Evolutionary conservation across 2,888 invertebrate genomes (phyloP), one percentile per base, ranked within the genome.

Genomic region (Julus scandinavius): DNA sequence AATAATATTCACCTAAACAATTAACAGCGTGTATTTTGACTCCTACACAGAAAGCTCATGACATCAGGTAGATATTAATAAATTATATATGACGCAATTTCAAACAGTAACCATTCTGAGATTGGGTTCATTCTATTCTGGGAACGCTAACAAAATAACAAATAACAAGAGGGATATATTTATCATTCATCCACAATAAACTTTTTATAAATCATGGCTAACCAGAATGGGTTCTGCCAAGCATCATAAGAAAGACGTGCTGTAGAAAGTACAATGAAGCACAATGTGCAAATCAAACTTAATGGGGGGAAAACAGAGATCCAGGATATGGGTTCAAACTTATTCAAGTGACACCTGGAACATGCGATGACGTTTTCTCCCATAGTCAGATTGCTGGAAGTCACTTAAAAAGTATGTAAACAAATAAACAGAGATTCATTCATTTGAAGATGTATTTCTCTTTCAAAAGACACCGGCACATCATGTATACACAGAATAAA

Each of bases 371-470:
- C n/a, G n/a, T n/a, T n/a, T n/a, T n/a, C n/a, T n/a, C n/a, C n/a
- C n/a, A n/a, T n/a, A n/a, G n/a, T n/a, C n/a, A n/a, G n/a, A n/a
- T n/a, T n/a, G n/a, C n/a, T n/a, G n/a, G n/a, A n/a, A n/a, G n/a
- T n/a, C n/a, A n/a, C n/a, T n/a, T n/a, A n/a, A 2, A 38, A 80
- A 80, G 15, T 15, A 80, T 38, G 13, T 13, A 80, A 38, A 80
- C 80, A 9, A 80, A 11, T 13, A 29, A 38, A 13, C 80, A 38
- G 13, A 6, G 13, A 80, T 80, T 80, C 80, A 80, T 29, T 80
- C 38, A 80, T 38, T 80, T 29, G 80, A 80, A 80, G 80, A 80
- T 80, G 80, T 80, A 80, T 80, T 80, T 80, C 80, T 80, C 80
- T 38, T 80, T 80, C 80, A 80, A 80, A 80, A 80, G 80, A 80